These are phyloP conservation scores for Lasioglossum villosulum DNA, from an alignment of 2,888 invertebrate species.

Conservation along the genomic window DNA sequence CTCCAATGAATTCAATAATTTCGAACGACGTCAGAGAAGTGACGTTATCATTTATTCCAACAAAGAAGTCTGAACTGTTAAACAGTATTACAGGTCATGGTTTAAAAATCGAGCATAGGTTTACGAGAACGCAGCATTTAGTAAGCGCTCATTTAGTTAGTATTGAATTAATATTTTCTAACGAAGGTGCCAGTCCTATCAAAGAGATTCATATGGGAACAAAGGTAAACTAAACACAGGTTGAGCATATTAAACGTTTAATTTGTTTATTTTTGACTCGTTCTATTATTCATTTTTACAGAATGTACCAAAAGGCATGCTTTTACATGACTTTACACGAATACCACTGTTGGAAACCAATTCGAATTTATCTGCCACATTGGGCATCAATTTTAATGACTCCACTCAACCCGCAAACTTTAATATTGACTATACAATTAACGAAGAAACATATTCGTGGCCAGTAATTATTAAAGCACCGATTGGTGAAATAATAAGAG, in stretches of 20 bases:
- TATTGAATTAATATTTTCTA: constrained; percentile 92
- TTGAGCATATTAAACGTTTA: not conserved
- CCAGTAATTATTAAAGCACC: constrained; percentile 90
- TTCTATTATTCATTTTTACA: constrained; percentile 82
- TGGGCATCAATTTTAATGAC: constrained; percentile 97
- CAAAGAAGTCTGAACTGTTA: constrained; percentile 88
- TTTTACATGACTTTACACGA: constrained; percentile 90
- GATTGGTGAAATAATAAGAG: constrained; percentile 94
- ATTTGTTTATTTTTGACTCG: constrained; percentile 17
- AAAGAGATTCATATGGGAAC: constrained; percentile 89
- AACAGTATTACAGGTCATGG: constrained; percentile 91
- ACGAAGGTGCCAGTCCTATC: constrained; percentile 88
- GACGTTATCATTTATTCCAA: constrained; percentile 87
- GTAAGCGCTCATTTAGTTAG: constrained; percentile 93
- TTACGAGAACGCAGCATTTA: constrained; percentile 92
- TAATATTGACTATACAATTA: constrained; percentile 88
- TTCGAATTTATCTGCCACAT: constrained; percentile 87
- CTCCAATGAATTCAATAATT: constrained; percentile 85
- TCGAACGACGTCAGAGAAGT: constrained; percentile 84
- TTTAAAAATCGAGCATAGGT: constrained; percentile 88
- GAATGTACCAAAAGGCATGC: constrained; percentile 90
- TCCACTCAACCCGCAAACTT: constrained; percentile 95
- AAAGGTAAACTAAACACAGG: constrained; percentile 86
- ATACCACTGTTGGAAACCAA: constrained; percentile 88
- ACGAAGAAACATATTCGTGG: constrained; percentile 77